phyloP scores from a whole-genome alignment of 2,113 vertebrate genomes.

The Balaeniceps rex region DNA sequence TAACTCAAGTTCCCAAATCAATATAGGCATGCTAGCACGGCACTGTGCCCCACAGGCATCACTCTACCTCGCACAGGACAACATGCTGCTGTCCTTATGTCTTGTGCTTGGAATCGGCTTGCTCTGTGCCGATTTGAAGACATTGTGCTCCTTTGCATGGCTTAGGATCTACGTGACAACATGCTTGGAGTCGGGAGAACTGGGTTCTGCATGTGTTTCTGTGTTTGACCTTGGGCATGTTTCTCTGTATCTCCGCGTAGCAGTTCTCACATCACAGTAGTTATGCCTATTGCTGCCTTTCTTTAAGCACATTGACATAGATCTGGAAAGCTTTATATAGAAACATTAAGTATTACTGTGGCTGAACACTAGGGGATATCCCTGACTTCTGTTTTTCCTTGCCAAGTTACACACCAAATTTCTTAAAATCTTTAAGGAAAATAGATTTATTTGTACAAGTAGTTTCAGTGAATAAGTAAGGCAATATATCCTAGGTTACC shows the following conservation, averaged over 20 bases:
- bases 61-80: fast-evolving
- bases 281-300: neutral
- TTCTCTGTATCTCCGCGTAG: neutral
- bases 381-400: neutral
- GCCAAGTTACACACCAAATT: neutral
- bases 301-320: neutral
- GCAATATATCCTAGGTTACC: neutral
- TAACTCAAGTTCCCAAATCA: neutral
- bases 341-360: neutral
- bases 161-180: fast-evolving
- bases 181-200: fast-evolving
- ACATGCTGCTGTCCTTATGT: neutral
- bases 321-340: neutral
- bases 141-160: neutral
- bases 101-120: neutral
- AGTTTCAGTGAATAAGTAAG: neutral
- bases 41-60: neutral
- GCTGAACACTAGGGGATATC: neutral
- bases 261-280: neutral
- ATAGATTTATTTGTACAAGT: neutral
- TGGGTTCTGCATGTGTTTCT: neutral
- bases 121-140: neutral
- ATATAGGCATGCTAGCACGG: neutral
- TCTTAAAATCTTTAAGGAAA: neutral
- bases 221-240: neutral